Evolutionary conservation across 2,113 vertebrate genomes (phyloP).

Genomic region (Dasyornis broadbenti): DNA sequence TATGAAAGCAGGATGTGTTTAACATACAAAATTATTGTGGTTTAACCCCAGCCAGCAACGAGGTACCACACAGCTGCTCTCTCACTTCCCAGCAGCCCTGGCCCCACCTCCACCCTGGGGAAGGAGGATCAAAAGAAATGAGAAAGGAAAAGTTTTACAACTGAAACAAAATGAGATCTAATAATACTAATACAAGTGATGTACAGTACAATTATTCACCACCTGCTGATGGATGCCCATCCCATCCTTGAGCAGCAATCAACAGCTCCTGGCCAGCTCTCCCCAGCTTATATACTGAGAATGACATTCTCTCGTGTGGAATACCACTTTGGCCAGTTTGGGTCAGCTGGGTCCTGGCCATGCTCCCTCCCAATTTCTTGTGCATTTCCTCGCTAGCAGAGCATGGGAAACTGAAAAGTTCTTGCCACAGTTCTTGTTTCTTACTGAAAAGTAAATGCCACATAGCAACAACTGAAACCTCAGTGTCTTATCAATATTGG

Average conservation of each 20-base stretch:
- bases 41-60: neutral
- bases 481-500: neutral
- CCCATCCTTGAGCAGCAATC: neutral
- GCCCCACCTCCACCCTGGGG: neutral
- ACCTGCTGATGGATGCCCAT: neutral
- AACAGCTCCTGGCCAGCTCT: neutral
- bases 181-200: neutral
- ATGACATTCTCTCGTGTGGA: neutral
- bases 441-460: neutral
- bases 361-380: neutral
- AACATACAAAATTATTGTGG: neutral
- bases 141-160: neutral
- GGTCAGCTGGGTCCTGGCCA: neutral
- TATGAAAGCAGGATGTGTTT: neutral
- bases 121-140: neutral
- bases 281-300: neutral
- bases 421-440: too few species aligned
- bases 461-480: neutral
- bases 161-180: neutral
- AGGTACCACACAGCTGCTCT: neutral
- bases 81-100: neutral
- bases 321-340: accelerated
- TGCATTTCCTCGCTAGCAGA: neutral
- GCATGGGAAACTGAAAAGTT: neutral
- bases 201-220: neutral